These are phyloP conservation scores for Bos javanicus DNA, from an alignment of 2,113 vertebrate genomes.

Conservation along the genomic window DNA sequence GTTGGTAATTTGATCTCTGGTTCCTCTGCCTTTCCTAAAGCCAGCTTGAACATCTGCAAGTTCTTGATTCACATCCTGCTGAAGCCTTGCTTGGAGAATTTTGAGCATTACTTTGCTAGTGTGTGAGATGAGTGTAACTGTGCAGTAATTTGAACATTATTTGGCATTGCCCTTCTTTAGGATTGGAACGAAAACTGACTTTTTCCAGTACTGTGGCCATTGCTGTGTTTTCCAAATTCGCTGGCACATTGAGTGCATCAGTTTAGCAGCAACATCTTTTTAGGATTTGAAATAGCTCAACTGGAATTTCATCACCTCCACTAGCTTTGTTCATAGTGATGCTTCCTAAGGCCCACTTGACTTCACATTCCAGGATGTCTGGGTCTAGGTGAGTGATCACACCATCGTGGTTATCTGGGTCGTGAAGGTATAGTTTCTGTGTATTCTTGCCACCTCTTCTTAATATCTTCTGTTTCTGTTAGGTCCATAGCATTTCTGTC, in stretches of 20 bases:
- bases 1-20: background rate
- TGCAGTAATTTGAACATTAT: background rate
- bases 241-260: background rate
- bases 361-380: background rate
- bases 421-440: background rate
- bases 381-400: background rate
- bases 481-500: background rate
- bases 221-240: background rate
- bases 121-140: background rate
- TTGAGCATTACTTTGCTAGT: background rate
- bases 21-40: background rate
- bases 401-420: background rate
- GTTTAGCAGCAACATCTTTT: background rate
- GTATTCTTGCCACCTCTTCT: background rate
- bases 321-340: background rate
- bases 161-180: background rate
- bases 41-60: background rate
- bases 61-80: background rate
- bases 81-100: background rate
- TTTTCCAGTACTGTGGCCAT: background rate
- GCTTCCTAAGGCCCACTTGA: background rate
- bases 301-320: background rate
- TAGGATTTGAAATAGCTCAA: background rate
- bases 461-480: background rate
- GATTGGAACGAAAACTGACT: background rate